Evolutionary conservation across 2,888 invertebrate genomes (phyloP), one percentile per base, ranked within the genome.

Genomic region (Drosophila putrida): DNA sequence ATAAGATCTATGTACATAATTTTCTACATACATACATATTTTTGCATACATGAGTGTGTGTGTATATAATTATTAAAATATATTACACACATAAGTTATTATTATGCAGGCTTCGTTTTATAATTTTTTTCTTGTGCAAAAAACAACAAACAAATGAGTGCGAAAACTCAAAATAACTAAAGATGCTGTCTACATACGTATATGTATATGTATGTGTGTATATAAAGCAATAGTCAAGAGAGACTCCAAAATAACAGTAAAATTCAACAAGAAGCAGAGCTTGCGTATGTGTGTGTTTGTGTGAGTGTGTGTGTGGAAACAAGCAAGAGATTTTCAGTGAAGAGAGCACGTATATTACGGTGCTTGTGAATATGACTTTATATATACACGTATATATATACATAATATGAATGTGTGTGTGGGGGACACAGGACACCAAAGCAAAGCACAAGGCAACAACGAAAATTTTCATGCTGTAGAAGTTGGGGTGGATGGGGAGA

Each of bases 341-440:
- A 75, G 87, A 88, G 82, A 88, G 82, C 62, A 88, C 69, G 77
- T 75, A 75, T 73, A 84, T 76, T 75, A 82, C 71, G 88, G 82
- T 79, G 84, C 74, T 71, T 71, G 53, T 58, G 62, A 54, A 51
- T 64, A 44, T 55, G 54, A 44, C 43, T 66, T n/a, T 67, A 39
- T 59, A 41, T 50, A 49, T 50, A 31, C 46, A 39, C 47, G 27
- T 49, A 27, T 39, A 33, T 59, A 11, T 62, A 38, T 63, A 43
- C 44, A 38, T 47, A 13, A 31, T 46, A 38, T 50, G 25, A 55
- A 20, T 44, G 38, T 62, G 43, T 67, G 43, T 62, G 28, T 55
- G 55, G 49, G 69, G 47, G 20, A 2, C 46, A 63, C 84, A 81
- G 87, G 88, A 87, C 81, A 76, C 69, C 78, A 61, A 61, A 61